phyloP scores from a whole-genome alignment of 2,113 vertebrate species.

The Rostratula benghalensis region DNA sequence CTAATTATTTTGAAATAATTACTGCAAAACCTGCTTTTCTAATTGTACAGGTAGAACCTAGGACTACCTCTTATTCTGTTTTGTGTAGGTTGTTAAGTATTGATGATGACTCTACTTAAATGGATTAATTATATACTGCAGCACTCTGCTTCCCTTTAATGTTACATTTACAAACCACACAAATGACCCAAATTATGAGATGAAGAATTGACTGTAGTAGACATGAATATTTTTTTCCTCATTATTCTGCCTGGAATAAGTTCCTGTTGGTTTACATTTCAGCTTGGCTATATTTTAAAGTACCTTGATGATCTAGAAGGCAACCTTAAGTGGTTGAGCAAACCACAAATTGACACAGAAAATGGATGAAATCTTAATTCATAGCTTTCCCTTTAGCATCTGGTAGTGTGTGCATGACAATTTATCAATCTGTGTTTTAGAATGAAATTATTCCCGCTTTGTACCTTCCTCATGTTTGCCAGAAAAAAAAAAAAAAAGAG shows the following conservation, averaged over 20 bases:
- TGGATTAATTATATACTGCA: conserved; percentile 43
- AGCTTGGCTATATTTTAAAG: not conserved
- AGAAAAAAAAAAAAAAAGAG: not conserved
- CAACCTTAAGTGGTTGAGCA: not conserved
- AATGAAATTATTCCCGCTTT: not conserved
- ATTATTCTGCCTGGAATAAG: not conserved
- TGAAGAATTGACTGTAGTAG: not conserved
- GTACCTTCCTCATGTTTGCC: not conserved
- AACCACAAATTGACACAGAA: not conserved
- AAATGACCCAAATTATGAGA: conserved; percentile 1
- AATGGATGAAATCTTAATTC: conserved; percentile 28
- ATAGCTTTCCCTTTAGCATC: not conserved
- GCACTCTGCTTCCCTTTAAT: conserved; percentile 40
- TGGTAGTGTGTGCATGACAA: not conserved
- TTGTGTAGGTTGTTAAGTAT: conserved; percentile 40
- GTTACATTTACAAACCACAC: conserved; percentile 53
- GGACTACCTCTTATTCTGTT: not conserved
- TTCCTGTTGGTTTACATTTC: not conserved
- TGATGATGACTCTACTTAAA: conserved; percentile 19
- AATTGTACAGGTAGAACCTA: conserved; percentile 5
- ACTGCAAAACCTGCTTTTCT: not conserved
- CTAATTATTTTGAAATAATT: conserved; percentile 38
- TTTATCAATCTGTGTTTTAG: not conserved
- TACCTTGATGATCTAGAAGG: not conserved
- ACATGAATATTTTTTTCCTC: not conserved